Evolutionary conservation across 2,113 vertebrate genomes (phyloP).

Genomic region (Prunella fulvescens): DNA sequence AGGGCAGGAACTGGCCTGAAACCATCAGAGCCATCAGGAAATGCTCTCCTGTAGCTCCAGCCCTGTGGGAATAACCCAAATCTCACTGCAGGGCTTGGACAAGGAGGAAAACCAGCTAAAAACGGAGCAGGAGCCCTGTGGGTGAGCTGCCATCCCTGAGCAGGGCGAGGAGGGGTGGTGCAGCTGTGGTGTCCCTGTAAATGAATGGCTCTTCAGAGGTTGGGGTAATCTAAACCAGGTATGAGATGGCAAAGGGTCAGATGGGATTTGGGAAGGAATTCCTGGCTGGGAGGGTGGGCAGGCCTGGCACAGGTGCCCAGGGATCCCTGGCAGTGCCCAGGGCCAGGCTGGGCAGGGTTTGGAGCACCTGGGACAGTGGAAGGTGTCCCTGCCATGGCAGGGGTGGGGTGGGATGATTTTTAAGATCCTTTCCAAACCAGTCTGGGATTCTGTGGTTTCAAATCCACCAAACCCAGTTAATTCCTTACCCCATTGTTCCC

Average conservation of each 20-base stretch:
- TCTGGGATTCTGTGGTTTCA: neutral
- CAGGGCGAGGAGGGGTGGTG: neutral
- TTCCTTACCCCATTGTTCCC: slow-evolving; percentile 7
- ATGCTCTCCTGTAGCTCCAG: neutral
- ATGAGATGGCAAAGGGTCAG: accelerated
- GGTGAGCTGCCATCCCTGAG: neutral
- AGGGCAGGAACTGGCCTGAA: neutral
- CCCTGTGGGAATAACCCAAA: neutral
- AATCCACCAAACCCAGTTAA: slow-evolving; percentile 28
- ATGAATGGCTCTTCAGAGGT: slow-evolving; percentile 1
- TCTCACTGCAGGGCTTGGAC: neutral
- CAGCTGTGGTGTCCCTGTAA: accelerated
- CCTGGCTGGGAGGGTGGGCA: neutral
- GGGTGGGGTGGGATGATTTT: accelerated
- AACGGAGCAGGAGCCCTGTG: neutral
- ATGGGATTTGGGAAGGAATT: neutral
- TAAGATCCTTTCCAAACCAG: neutral
- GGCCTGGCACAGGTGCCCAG: neutral
- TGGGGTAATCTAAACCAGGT: neutral
- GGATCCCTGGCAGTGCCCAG: neutral
- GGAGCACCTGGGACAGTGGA: neutral
- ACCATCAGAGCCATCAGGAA: accelerated
- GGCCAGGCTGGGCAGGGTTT: neutral
- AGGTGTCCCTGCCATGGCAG: neutral
- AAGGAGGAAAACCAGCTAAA: neutral